Percentiles rank a stretch among this genome's conserved stretches.
Conservation (phyloP, 2,888 invertebrate genomes). For the Arctia plantaginis region DNA sequence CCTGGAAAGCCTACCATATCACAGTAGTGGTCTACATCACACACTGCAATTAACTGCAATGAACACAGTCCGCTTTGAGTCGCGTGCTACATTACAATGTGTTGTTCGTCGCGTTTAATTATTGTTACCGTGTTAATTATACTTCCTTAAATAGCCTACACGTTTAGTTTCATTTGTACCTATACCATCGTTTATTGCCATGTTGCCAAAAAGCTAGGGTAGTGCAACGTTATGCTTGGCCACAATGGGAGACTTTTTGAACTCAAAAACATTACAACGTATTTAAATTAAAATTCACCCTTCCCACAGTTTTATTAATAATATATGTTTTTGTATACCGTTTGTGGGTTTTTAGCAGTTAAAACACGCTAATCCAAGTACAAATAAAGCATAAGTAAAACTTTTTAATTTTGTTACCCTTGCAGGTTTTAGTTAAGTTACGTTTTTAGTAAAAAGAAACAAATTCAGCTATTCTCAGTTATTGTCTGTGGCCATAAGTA, state of each 20-base stretch:
- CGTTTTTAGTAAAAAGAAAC: too few relatives aligned
- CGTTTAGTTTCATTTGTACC: not conserved
- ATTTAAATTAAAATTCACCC: conserved; percentile 60
- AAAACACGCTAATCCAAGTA: not conserved
- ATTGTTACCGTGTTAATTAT: not conserved
- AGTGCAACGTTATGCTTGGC: not conserved
- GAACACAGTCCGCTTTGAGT: not conserved
- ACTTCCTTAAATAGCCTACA: not conserved
- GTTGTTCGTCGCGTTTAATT: not conserved
- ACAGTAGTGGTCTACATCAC: not conserved
- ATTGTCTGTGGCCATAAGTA: too few relatives aligned
- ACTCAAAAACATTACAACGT: conserved; percentile 34
- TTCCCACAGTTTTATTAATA: conserved; percentile 57
- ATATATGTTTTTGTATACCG: conserved; percentile 50
- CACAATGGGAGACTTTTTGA: conserved; percentile 1
- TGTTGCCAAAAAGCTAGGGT: too few relatives aligned
- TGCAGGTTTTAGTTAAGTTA: too few relatives aligned
- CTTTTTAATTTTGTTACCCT: too few relatives aligned
- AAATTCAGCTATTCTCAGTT: too few relatives aligned
- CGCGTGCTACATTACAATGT: not conserved
- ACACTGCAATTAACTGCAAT: not conserved
- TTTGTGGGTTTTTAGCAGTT: not conserved
- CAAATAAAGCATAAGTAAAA: too few relatives aligned
- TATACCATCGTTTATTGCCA: not conserved
- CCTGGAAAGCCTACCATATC: not conserved